Base-by-base conservation (phyloP, 92 coral and sea anemone genomes). In the Umimayanthus kanabou region DNA sequence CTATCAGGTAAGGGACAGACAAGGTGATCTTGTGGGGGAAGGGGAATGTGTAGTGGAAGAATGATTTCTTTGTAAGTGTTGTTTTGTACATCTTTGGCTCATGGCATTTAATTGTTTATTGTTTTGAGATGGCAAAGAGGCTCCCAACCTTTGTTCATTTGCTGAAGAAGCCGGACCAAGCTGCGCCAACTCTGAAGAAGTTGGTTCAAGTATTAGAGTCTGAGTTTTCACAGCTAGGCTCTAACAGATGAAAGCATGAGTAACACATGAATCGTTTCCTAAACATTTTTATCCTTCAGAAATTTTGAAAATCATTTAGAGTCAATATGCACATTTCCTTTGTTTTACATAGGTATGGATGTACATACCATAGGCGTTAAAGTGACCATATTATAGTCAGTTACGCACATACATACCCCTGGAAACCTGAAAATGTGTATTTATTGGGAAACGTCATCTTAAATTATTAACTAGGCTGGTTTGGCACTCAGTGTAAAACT, bases 161-260 rank as follows among this genome's bases (percentile, higher is more conserved):
- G 78, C 78, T 74, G 49, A 74, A 50, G 37, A 74, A 74, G 78
- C 78, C 78, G 26, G 78, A 74, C 37, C 78, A 74, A 25, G 57
- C 85, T 45, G 78, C 81, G 37, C 40, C 65, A 64, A 79, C 90
- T 58, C 71, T 79, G 49, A 82, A 85, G 65, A 67, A 67, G 65
- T 40, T 87, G 73, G 81, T 64, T 78, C 64, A 82, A 40, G 57
- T 87, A 76, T 77, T 87, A 83, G 79, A 42, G 78, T 85, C 89
- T 61, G 73, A 78, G 69, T 87, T 87, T 40, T 78, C 85, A 33
- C 45, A 73, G 69, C 65, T 26, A 25, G 89, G 89, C 67, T 87
- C 85, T 39, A 87, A 87, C 89, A 87, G 85, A 66, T 65, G 82
- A 71, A 43, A 67, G 33, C 79, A 73, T 47, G 89, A 86, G 72